Percentiles rank a stretch among this genome's conserved stretches.
phyloP scores from a whole-genome alignment of 2,797 vertebrate genomes.

The Paguma larvata region DNA sequence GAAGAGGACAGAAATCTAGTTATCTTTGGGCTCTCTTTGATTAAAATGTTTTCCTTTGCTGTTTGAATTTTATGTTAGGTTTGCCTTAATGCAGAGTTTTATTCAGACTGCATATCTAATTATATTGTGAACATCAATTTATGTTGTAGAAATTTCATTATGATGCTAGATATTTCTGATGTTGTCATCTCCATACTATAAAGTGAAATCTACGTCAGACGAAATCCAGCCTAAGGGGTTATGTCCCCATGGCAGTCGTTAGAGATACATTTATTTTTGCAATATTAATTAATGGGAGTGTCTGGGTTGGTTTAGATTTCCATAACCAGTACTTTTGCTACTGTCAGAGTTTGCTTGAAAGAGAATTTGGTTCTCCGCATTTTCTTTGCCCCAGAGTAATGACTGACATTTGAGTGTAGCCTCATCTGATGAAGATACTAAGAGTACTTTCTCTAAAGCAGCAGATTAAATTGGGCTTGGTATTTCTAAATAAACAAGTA shows the following conservation, averaged over 20 bases:
- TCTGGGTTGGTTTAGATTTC: neutral
- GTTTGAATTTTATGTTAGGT: slow-evolving; percentile 30
- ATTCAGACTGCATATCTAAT: slow-evolving; percentile 10
- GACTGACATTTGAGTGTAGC: slow-evolving; percentile 59
- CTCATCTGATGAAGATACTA: neutral
- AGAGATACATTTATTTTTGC: neutral
- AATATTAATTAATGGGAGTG: neutral
- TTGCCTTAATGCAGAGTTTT: slow-evolving; percentile 20
- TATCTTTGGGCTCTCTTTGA: neutral
- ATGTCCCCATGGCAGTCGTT: neutral
- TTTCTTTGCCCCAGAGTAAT: slow-evolving; percentile 12
- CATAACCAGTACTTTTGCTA: slow-evolving; percentile 14
- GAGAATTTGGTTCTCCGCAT: slow-evolving; percentile 27
- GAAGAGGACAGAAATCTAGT: neutral
- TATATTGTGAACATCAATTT: neutral
- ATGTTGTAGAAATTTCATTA: neutral
- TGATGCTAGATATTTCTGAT: slow-evolving; percentile 30
- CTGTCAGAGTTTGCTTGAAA: neutral
- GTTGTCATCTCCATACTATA: slow-evolving; percentile 1
- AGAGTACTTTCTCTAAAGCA: slow-evolving; percentile 48
- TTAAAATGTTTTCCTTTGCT: neutral
- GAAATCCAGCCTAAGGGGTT: neutral
- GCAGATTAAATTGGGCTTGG: slow-evolving; percentile 61
- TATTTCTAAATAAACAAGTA: slow-evolving; percentile 67
- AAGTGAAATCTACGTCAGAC: neutral